Evolutionary conservation across 2,797 vertebrate species (phyloP).

Genomic region (Gastrophryne carolinensis): DNA sequence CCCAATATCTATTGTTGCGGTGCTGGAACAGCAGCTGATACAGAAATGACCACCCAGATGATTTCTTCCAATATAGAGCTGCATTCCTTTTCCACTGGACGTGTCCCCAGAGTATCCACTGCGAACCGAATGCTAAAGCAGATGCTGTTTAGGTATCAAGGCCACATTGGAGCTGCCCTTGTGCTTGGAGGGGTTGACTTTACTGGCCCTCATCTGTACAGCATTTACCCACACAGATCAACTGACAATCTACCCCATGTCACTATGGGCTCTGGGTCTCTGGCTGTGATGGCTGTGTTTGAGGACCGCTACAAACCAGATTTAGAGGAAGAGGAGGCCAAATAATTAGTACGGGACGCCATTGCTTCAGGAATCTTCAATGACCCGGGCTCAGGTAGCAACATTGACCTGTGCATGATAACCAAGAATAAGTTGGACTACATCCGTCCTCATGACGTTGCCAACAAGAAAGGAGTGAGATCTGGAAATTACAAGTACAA

Average conservation of each 20-base stretch:
- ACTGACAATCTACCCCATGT: constrained; percentile 96
- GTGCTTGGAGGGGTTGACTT: constrained; percentile 93
- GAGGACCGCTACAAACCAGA: constrained; percentile 89
- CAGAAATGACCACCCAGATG: constrained; percentile 95
- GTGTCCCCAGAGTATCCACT: constrained; percentile 87
- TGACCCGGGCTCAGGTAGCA: constrained; percentile 93
- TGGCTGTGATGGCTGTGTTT: constrained; percentile 96
- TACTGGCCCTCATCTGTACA: constrained; percentile 90
- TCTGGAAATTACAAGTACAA: constrained; percentile 90
- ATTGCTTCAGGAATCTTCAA: constrained; percentile 94
- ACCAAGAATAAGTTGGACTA: constrained; percentile 90
- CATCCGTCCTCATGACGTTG: constrained; percentile 83
- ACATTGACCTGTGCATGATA: constrained; percentile 93
- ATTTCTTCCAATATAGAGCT: constrained; percentile 97
- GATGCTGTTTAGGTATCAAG: constrained; percentile 99
- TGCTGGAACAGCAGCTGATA: constrained; percentile 96
- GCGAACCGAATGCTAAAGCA: constrained; percentile 97
- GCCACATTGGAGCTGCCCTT: constrained; percentile 91
- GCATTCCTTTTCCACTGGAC: constrained; percentile 87
- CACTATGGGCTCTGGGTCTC: constrained; percentile 95
- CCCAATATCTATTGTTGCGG: constrained; percentile 97
- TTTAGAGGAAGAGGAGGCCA: constrained; percentile 93
- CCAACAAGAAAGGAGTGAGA: constrained; percentile 93
- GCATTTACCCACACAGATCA: constrained; percentile 96
- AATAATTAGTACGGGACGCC: constrained; percentile 86